phyloP scores from a whole-genome alignment of 2,888 invertebrate genomes.

The Dendrolimus pini region DNA sequence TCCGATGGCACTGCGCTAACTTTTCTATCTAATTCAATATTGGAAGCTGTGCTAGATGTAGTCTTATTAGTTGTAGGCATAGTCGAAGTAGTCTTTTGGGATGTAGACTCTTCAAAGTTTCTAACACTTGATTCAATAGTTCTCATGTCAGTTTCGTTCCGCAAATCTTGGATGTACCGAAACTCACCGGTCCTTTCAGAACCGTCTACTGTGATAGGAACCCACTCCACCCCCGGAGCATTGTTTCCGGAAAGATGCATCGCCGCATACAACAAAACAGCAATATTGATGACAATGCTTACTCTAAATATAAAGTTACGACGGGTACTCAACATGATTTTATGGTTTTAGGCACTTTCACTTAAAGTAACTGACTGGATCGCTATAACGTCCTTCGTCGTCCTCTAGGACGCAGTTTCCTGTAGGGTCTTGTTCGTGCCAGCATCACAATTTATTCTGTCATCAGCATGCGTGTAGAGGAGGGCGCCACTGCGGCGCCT shows the following conservation, averaged over 20 bases:
- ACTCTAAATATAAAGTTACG: conserved; percentile 85
- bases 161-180: conserved; percentile 38
- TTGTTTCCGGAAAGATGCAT: conserved; percentile 72
- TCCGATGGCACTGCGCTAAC: conserved; percentile 46
- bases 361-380: conserved; percentile 42
- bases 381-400: conserved; percentile 69
- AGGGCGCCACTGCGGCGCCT: conserved; percentile 52
- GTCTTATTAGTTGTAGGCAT: conserved; percentile 56
- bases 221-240: conserved; percentile 48
- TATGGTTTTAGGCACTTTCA: conserved; percentile 59
- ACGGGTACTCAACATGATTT: conserved; percentile 62
- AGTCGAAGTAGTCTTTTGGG: conserved; percentile 57
- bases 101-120: conserved; percentile 49
- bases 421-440: conserved; percentile 63
- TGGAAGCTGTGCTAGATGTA: conserved; percentile 59
- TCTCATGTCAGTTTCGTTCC: conserved; percentile 46
- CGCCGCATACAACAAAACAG: conserved; percentile 83
- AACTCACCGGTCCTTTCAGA: conserved; percentile 46
- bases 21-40: conserved; percentile 50
- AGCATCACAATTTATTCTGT: conserved; percentile 74
- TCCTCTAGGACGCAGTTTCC: conserved; percentile 74
- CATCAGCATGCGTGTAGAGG: conserved; percentile 56
- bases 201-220: conserved; percentile 53
- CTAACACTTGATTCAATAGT: conserved; percentile 31
- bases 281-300: conserved; percentile 85